A percentile compares a stretch with the other conserved stretches of the same genome.
phyloP scores from a whole-genome alignment of 2,888 invertebrate species.

The Agriopis aurantiaria region DNA sequence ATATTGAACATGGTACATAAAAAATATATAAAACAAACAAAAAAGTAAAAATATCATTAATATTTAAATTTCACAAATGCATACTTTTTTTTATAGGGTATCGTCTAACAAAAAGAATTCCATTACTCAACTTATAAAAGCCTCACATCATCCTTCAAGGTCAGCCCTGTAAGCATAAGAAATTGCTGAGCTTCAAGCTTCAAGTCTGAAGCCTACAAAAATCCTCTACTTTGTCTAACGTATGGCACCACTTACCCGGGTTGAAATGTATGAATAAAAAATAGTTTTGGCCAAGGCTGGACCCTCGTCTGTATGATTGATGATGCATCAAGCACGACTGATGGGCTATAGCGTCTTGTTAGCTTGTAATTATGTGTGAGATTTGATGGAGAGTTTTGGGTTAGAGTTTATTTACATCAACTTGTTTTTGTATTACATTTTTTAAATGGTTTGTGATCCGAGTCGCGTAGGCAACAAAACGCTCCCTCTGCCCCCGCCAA shows the following conservation, averaged over 20 bases:
- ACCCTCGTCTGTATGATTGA: constrained; percentile 49
- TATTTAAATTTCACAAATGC: no score
- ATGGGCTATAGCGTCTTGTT: constrained; percentile 42
- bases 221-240: constrained; percentile 45
- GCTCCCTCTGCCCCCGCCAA: no score
- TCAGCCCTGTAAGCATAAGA: background rate
- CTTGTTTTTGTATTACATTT: background rate
- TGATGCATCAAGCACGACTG: constrained; percentile 37
- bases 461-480: no score
- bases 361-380: constrained; percentile 33
- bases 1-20: no score
- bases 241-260: constrained; percentile 47
- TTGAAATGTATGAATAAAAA: constrained; percentile 53
- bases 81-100: no score
- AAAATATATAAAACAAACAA: no score
- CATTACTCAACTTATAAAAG: background rate
- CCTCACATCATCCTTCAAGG: constrained; percentile 15
- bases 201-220: constrained; percentile 21
- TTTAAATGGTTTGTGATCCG: no score
- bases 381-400: background rate
- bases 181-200: background rate
- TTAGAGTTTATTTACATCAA: background rate
- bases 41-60: no score
- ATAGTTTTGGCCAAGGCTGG: constrained; percentile 40
- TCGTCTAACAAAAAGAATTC: no score